phyloP scores from a whole-genome alignment of 2,113 vertebrate species.

The Tauraco erythrolophus region DNA sequence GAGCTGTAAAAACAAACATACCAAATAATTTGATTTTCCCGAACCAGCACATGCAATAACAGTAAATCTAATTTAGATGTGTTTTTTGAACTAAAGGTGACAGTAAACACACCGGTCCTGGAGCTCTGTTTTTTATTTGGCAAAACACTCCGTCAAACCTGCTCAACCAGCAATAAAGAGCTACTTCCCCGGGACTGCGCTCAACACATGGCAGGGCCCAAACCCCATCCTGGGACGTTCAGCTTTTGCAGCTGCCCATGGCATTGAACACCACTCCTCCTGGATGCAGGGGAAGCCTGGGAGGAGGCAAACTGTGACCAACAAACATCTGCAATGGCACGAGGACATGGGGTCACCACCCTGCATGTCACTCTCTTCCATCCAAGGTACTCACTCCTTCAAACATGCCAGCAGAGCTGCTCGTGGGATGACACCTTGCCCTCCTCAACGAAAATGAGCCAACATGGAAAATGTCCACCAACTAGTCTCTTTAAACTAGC shows the following conservation, averaged over 20 bases:
- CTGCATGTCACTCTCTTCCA: not conserved
- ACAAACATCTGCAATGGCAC: not conserved
- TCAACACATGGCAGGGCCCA: accelerated
- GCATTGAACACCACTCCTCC: not conserved
- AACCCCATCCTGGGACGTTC: accelerated
- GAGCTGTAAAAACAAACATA: not conserved
- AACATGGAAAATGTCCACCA: not conserved
- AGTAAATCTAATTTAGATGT: not conserved
- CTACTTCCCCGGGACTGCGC: not conserved
- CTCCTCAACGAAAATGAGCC: not conserved
- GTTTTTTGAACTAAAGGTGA: not conserved
- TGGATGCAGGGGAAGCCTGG: not conserved
- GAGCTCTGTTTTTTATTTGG: not conserved
- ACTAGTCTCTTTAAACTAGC: not conserved
- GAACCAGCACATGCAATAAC: not conserved
- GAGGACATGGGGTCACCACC: not conserved
- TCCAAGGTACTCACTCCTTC: not conserved
- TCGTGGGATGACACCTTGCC: not conserved
- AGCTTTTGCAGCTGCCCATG: not conserved
- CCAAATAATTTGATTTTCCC: slow-evolving; percentile 31
- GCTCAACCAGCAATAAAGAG: not conserved
- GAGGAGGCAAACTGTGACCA: not conserved
- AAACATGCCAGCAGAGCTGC: not conserved
- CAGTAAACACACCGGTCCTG: not conserved
- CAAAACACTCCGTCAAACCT: not conserved